These are phyloP conservation scores for Bruchidius siliquastri DNA, from an alignment of 2,888 invertebrate genomes.

Conservation along the genomic window DNA sequence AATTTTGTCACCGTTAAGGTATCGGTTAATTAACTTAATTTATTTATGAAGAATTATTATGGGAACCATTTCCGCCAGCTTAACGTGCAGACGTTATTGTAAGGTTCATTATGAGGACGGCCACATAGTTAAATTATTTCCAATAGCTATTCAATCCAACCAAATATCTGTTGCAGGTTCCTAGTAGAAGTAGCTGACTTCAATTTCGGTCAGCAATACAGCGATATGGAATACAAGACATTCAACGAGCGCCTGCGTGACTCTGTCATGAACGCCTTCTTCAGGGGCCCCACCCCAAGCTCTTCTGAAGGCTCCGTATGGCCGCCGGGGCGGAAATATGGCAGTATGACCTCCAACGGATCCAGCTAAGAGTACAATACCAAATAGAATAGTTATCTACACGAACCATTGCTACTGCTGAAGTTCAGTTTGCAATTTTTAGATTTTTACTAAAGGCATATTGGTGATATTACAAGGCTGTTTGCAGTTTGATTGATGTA, in stretches of 20 bases:
- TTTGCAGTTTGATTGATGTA: background rate
- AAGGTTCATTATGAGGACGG: too few species aligned
- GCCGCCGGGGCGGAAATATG: slow-evolving; percentile 52
- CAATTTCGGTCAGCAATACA: slow-evolving; percentile 76
- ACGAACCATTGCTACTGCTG: background rate
- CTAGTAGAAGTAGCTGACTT: slow-evolving; percentile 87
- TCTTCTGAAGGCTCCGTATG: slow-evolving; percentile 41
- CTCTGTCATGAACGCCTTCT: slow-evolving; percentile 63
- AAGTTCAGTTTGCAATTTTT: background rate
- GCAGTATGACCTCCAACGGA: slow-evolving; percentile 48
- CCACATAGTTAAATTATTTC: too few species aligned
- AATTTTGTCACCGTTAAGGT: too few species aligned
- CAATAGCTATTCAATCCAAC: background rate
- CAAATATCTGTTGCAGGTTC: slow-evolving; percentile 50
- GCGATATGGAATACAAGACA: slow-evolving; percentile 82
- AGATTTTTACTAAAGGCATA: background rate
- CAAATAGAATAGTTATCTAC: background rate
- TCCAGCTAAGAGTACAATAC: background rate
- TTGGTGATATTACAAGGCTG: background rate
- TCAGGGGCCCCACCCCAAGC: slow-evolving; percentile 37
- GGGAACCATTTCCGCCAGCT: too few species aligned
- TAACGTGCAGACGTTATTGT: too few species aligned
- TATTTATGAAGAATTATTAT: too few species aligned
- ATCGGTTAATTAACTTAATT: too few species aligned
- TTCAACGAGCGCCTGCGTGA: slow-evolving; percentile 77